Base-by-base conservation (phyloP, 2,113 vertebrate species). In the Oryzias javanicus region DNA sequence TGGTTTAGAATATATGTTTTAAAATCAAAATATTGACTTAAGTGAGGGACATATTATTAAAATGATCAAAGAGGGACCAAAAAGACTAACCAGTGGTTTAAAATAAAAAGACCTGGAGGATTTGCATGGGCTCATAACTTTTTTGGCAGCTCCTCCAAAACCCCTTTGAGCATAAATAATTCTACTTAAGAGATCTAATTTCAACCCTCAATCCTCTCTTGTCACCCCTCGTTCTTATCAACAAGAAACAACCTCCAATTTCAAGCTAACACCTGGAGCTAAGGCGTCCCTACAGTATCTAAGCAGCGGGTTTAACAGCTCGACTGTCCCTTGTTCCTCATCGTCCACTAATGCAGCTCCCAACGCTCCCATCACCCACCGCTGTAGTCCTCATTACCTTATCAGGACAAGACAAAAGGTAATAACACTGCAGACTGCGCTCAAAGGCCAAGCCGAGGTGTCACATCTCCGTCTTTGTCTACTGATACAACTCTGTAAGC, bases 321-420 rank as follows among this genome's bases (percentile, higher is more conserved):
- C 4, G 1, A 53, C 57, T 49, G 64, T 64, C 64, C 61, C 74
- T 56, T 42, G 63, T 70, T 66, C 78, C 63, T 64, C 72, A 71
- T 60, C 14, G 67, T 76, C 78, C 81, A 78, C 79, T 85, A 88
- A 89, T 84, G 72, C 82, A 77, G 69, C 72, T 72, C 68, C 58
- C 69, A 81, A 75, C 70, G 60, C 88, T 51, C 60, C 49, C 74
- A 67, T 74, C 84, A 74, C 80, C 78, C 51, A 59, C 61, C 4
- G 17, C 70, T 68, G 44, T 73, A 83, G 86, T 80, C 64, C 83
- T 87, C 84, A 89, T 88, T 89, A 89, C 70, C 85, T 83, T 89
- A 89, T 89, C 88, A 35, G 76, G 69, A 89, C 86, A 87, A 88
- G 86, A 88, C 88, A 89, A 89, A 84, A 66, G 86, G 64, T 78